Evolutionary conservation across 2,113 vertebrate species (phyloP).

Genomic region (Catagonus wagneri): DNA sequence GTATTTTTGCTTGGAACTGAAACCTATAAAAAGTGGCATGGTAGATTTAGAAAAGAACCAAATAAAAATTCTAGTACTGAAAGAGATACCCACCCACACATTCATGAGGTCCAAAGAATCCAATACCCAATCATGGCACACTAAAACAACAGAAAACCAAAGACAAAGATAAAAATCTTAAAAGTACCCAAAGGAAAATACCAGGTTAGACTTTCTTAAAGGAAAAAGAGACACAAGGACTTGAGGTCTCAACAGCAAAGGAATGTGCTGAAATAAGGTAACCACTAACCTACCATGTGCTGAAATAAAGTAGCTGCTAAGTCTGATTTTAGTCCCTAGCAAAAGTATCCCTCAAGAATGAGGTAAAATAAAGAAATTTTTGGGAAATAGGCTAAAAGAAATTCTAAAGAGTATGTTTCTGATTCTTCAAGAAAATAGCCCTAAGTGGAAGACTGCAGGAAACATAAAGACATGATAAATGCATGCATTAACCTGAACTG

Average conservation of each 20-base stretch:
- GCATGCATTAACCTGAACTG: neutral
- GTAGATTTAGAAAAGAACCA: neutral
- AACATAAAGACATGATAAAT: neutral
- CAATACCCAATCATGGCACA: neutral
- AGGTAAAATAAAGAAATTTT: neutral
- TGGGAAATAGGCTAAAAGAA: neutral
- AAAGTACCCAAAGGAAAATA: neutral
- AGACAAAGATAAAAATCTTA: neutral
- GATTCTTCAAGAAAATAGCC: neutral
- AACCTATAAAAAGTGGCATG: slow-evolving; percentile 4
- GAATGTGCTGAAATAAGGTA: neutral
- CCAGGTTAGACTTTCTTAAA: neutral
- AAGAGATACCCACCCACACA: neutral
- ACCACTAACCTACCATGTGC: neutral
- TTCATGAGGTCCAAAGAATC: neutral
- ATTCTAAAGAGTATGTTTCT: neutral
- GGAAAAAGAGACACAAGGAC: neutral
- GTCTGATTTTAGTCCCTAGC: neutral
- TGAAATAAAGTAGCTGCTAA: neutral
- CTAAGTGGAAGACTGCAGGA: neutral
- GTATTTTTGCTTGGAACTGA: slow-evolving; percentile 4
- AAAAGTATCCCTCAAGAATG: slow-evolving; percentile 13
- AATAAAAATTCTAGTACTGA: slow-evolving; percentile 28
- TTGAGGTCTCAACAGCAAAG: neutral
- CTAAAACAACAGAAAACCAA: slow-evolving; percentile 20